phyloP scores from a whole-genome alignment of 2,888 invertebrate genomes.

The Euzetes globulus region DNA sequence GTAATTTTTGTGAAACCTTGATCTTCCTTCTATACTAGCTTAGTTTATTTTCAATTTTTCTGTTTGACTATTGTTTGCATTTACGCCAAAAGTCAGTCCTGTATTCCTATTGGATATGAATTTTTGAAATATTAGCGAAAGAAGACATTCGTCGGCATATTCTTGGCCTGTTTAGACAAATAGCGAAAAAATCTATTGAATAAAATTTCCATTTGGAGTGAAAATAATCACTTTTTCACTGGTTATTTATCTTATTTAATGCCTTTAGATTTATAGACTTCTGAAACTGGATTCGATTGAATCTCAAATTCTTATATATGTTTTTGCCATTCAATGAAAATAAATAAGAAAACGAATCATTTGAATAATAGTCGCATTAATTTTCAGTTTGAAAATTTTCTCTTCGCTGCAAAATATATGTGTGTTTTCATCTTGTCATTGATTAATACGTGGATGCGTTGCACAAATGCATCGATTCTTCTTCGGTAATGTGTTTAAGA shows the following conservation, averaged over 20 bases:
- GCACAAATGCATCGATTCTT: neutral
- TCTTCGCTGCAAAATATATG: neutral
- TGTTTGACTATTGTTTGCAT: too few species aligned
- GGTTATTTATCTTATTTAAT: slow-evolving; percentile 3
- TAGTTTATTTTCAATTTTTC: too few species aligned
- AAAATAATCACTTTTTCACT: neutral
- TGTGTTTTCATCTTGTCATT: neutral
- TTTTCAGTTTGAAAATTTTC: neutral
- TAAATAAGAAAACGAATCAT: neutral
- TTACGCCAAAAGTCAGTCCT: too few species aligned
- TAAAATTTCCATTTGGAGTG: neutral
- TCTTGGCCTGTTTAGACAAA: neutral
- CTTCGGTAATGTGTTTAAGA: neutral
- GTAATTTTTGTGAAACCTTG: too few species aligned
- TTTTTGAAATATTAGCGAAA: too few species aligned
- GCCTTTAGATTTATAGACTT: neutral
- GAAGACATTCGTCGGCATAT: too few species aligned
- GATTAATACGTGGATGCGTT: neutral
- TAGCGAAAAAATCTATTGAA: neutral
- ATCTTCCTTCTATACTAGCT: too few species aligned
- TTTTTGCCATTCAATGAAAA: neutral
- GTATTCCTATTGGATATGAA: too few species aligned
- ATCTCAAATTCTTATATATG: too few species aligned
- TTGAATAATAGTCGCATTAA: slow-evolving; percentile 12
- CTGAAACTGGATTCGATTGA: neutral